phyloP scores from a whole-genome alignment of 92 coral and sea anemone species.

The Zoanthus sociatus region DNA sequence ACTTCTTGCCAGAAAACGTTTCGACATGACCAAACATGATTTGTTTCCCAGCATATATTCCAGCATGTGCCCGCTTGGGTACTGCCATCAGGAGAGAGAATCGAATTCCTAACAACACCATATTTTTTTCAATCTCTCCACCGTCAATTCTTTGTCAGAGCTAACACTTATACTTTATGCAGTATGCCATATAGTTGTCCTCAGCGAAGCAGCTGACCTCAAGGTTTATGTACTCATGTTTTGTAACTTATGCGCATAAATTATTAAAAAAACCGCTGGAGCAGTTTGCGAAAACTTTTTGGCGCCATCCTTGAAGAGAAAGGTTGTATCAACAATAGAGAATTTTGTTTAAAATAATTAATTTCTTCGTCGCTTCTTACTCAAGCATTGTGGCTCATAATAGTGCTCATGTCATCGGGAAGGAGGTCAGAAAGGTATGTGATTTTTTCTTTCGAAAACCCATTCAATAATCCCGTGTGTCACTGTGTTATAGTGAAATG shows the following conservation, averaged over 20 bases:
- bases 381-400: constrained; percentile 44
- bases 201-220: constrained; percentile 3
- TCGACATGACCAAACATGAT: constrained; percentile 93
- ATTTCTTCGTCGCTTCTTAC: constrained; percentile 8
- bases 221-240: constrained; percentile 17
- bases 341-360: not conserved
- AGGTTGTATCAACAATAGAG: constrained; percentile 10
- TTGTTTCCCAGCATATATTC: constrained; percentile 91
- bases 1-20: constrained; percentile 96
- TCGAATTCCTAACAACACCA: constrained; percentile 85
- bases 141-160: not conserved
- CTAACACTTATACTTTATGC: not conserved
- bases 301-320: constrained; percentile 52
- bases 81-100: constrained; percentile 77
- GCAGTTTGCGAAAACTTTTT: not conserved
- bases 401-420: constrained; percentile 69
- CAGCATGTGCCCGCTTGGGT: constrained; percentile 90
- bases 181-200: not conserved
- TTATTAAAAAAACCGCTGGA: constrained; percentile 16
- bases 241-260: constrained; percentile 16
- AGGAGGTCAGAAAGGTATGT: constrained; percentile 74
- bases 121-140: not conserved
- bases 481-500: not conserved
- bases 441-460: not conserved
- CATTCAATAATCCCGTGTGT: not conserved